Base-by-base conservation (phyloP, 2,797 vertebrate genomes). In the Champsocephalus gunnari region DNA sequence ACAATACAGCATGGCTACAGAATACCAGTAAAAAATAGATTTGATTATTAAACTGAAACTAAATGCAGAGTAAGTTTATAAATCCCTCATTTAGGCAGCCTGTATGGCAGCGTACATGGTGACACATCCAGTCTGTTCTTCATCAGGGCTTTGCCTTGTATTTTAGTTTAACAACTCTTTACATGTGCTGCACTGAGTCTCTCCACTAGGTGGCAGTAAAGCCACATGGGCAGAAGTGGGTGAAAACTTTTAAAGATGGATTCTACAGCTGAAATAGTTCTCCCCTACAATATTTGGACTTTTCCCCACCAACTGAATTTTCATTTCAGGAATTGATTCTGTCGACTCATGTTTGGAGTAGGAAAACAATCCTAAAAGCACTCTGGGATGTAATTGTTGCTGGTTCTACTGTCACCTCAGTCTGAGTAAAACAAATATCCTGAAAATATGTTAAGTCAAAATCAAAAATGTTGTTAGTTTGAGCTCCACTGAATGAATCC, bases 171-270 rank as follows among this genome's bases (percentile, higher is more conserved):
- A 17, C 32, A 49, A 47, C 49, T 54, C 5, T 66, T 2, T 41
- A 0, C n/a, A 63, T 12, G 3, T 80, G 66, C 50, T 28, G 67
- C 51, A 28, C 73, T 5, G 1, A 47, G n/a, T 85, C 28, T 4
- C 4, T 71, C 88, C 93, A 92, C 84, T 51, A 80, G 75, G 85
- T 64, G 93, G 90, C 88, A 91, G 51, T 83, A 83, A 50, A 81
- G 53, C 47, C 71, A 75, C 80, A 82, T 63, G 11, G 14, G 41
- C 54, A 53, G 50, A 53, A 16, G 2, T 5, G 45, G 41, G 2
- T 53, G 78, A 75, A 54, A 51, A 21, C 34, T 38, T 38, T 38
- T 38, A 38, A 21, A 48, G 62, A 19, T 67, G 51, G 47, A 71
- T 59, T 76, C 59, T 69, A 45, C 34, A 45, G 56, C 45, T 69